Evolutionary conservation across 1,140 invertebrate species (phyloP).

Genomic region (Philotrypesis tridentata): DNA sequence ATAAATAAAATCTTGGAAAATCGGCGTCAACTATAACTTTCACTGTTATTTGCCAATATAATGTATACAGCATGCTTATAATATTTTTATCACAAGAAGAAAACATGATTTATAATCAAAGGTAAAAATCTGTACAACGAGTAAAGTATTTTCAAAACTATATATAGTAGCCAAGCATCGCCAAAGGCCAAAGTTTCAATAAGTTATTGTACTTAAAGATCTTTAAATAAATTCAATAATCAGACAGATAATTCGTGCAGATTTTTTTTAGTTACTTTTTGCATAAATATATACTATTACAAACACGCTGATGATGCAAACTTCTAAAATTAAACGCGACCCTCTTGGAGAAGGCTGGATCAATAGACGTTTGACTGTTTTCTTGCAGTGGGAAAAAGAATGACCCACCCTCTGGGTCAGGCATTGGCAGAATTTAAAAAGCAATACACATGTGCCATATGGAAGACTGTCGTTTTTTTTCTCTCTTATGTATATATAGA

Average conservation of each 20-base stretch:
- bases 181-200: not conserved
- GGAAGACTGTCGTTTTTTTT: not conserved
- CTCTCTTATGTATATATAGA: not conserved
- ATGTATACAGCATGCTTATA: not conserved
- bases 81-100: not conserved
- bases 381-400: slow-evolving; percentile 15
- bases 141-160: not conserved
- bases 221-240: not conserved
- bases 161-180: not conserved
- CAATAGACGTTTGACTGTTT: slow-evolving; percentile 28
- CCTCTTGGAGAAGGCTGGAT: slow-evolving; percentile 23
- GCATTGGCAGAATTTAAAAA: slow-evolving; percentile 1
- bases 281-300: not conserved
- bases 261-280: not conserved
- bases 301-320: slow-evolving; percentile 22
- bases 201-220: not conserved
- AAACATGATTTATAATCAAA: not conserved
- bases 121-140: not conserved
- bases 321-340: slow-evolving; percentile 30
- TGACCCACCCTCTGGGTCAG: not conserved
- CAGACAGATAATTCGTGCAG: not conserved
- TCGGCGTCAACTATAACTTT: not conserved
- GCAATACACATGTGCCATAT: slow-evolving; percentile 22
- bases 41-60: not conserved
- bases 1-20: not conserved